These are phyloP conservation scores for Mellilla xanthometata DNA, from an alignment of 2,888 invertebrate species.

Conservation along the genomic window DNA sequence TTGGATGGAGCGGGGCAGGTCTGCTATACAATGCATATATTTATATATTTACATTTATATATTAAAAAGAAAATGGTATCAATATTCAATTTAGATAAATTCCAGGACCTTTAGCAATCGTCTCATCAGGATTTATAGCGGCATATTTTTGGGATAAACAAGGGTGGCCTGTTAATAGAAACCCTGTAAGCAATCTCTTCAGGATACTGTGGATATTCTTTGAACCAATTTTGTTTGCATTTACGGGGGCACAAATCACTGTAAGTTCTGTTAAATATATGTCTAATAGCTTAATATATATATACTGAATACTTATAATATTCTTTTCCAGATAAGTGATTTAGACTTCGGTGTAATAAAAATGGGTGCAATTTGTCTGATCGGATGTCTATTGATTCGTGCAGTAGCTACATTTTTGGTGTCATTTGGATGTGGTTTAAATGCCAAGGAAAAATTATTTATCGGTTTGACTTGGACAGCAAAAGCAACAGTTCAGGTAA, in stretches of 20 bases:
- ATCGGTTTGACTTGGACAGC: conserved; percentile 93
- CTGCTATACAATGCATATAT: conserved; percentile 19
- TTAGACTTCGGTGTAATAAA: conserved; percentile 85
- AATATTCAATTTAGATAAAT: conserved; percentile 21
- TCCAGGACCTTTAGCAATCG: conserved; percentile 86
- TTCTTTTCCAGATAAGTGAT: conserved; percentile 70
- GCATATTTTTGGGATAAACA: conserved; percentile 87
- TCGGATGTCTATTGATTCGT: conserved; percentile 83
- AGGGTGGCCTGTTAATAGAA: conserved; percentile 89
- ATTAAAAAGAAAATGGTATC: conserved; percentile 4
- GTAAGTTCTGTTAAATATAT: conserved; percentile 51
- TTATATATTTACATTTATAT: not conserved
- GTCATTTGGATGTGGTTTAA: conserved; percentile 87
- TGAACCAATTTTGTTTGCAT: conserved; percentile 93
- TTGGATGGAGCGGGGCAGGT: conserved; percentile 85
- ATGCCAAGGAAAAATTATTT: conserved; percentile 91
- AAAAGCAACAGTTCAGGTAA: conserved; percentile 94
- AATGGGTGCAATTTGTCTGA: conserved; percentile 84
- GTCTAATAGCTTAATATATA: not conserved
- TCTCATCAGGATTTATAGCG: conserved; percentile 88
- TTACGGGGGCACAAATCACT: conserved; percentile 93
- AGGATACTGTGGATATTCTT: conserved; percentile 93
- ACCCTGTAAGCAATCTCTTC: conserved; percentile 89
- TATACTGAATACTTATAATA: too few relatives aligned
- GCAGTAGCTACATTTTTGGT: conserved; percentile 83